Conservation (phyloP, 2,797 vertebrate species). For the Rhinophrynus dorsalis region DNA sequence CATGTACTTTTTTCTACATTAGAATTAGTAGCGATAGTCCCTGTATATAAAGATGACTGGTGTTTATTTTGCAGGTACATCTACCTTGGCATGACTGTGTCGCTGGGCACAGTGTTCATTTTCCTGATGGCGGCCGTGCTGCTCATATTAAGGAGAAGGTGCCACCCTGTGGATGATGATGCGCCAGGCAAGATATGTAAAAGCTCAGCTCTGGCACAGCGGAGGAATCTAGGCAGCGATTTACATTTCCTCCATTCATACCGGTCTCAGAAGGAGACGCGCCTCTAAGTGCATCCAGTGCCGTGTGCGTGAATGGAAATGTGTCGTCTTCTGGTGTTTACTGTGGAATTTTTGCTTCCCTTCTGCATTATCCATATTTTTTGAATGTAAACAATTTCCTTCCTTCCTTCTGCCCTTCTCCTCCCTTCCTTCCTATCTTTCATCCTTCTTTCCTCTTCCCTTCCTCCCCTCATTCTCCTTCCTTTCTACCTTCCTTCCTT, state of each 20-base stretch:
- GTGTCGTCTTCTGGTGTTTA: background rate
- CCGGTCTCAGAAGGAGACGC: slow-evolving; percentile 71
- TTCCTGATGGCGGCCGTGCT: slow-evolving; percentile 65
- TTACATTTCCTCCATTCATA: slow-evolving; percentile 57
- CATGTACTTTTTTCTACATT: too few relatives aligned
- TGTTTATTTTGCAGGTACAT: slow-evolving; percentile 58
- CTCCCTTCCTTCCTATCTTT: too few relatives aligned
- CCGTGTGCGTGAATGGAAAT: too few relatives aligned
- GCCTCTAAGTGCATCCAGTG: slow-evolving; percentile 63
- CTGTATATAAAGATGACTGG: too few relatives aligned
- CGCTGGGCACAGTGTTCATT: slow-evolving; percentile 65
- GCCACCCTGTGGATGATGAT: slow-evolving; percentile 47
- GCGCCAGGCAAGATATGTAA: slow-evolving; percentile 54
- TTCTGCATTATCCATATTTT: too few relatives aligned
- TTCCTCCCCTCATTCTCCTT: too few relatives aligned
- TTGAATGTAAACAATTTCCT: too few relatives aligned
- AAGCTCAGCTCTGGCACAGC: slow-evolving; percentile 55
- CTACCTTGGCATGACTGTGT: slow-evolving; percentile 69
- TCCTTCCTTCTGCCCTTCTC: too few relatives aligned
- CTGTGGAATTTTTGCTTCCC: too few relatives aligned
- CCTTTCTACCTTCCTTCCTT: too few relatives aligned
- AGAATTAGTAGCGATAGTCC: too few relatives aligned
- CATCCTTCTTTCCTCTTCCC: too few relatives aligned
- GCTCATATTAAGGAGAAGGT: slow-evolving; percentile 63
- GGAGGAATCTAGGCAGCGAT: slow-evolving; percentile 49